Evolutionary conservation across 1,140 invertebrate species (phyloP).

Genomic region (Pseudobourletiella spinata): DNA sequence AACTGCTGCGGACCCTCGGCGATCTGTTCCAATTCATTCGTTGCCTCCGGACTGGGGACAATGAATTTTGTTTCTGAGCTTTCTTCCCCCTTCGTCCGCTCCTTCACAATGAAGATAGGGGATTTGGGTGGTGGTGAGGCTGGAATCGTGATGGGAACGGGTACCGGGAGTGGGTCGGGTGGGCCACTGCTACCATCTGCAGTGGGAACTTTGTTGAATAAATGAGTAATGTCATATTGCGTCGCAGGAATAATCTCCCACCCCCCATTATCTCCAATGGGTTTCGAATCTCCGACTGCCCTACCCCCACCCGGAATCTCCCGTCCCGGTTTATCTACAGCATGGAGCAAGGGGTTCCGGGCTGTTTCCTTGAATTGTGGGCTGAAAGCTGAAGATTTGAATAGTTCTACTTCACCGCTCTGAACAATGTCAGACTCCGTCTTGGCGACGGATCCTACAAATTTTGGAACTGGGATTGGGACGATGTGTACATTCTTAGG

Average conservation of each 20-base stretch:
- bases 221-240: slow-evolving; percentile 33
- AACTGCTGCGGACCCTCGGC: not conserved
- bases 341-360: slow-evolving; percentile 9
- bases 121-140: slow-evolving; percentile 15
- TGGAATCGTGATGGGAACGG: slow-evolving; percentile 30
- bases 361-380: not conserved
- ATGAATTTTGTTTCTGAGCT: too few relatives aligned
- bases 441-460: not conserved
- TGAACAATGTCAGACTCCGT: not conserved
- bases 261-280: not conserved
- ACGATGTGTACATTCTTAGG: not conserved
- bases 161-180: slow-evolving; percentile 20
- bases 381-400: not conserved
- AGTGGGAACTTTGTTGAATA: slow-evolving; percentile 18
- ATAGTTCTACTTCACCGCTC: not conserved
- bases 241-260: slow-evolving; percentile 32
- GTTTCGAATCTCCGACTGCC: not conserved
- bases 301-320: not conserved
- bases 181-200: not conserved
- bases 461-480: slow-evolving; percentile 3
- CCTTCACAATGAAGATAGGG: slow-evolving; percentile 27
- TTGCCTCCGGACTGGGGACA: too few relatives aligned
- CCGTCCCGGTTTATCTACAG: not conserved
- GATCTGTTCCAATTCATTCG: too few relatives aligned
- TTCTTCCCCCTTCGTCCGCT: not conserved